A percentile compares a stretch with the other conserved stretches of the same genome.
These are phyloP conservation scores for Apotomis capreana DNA, from an alignment of 2,888 invertebrate species.

Conservation along the genomic window DNA sequence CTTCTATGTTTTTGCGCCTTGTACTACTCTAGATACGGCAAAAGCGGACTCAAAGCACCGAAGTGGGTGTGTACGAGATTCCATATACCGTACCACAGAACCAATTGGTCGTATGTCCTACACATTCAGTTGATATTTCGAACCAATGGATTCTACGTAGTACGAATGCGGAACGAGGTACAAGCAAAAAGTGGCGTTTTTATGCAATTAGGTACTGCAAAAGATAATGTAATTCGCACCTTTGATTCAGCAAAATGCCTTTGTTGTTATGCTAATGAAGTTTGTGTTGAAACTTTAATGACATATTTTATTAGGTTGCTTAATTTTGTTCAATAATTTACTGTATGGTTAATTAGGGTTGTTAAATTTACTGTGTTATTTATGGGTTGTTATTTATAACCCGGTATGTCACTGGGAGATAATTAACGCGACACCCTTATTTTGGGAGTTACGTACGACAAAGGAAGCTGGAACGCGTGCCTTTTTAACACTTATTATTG, in stretches of 20 bases:
- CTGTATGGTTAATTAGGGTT: not conserved
- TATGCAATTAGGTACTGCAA: conserved; percentile 34
- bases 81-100: not conserved
- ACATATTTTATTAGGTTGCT: conserved; percentile 10
- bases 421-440: not conserved
- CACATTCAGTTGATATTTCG: not conserved
- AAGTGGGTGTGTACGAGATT: conserved; percentile 37
- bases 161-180: conserved; percentile 32
- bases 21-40: conserved; percentile 22
- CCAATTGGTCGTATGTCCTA: not conserved
- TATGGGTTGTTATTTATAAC: not conserved
- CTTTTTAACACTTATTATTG: too few species aligned
- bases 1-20: conserved; percentile 8
- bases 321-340: conserved; percentile 3
- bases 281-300: conserved; percentile 30
- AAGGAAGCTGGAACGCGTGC: too few species aligned
- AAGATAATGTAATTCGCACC: conserved; percentile 35
- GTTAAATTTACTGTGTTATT: not conserved
- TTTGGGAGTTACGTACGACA: not conserved
- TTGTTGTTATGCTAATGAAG: conserved; percentile 40
- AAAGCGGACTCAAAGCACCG: conserved; percentile 13
- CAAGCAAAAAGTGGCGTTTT: conserved; percentile 36
- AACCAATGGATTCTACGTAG: not conserved
- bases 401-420: not conserved
- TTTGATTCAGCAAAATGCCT: conserved; percentile 35